Evolutionary conservation across 2,113 vertebrate species (phyloP), one percentile per base, ranked within the genome.

Genomic region (Chunga burmeisteri): DNA sequence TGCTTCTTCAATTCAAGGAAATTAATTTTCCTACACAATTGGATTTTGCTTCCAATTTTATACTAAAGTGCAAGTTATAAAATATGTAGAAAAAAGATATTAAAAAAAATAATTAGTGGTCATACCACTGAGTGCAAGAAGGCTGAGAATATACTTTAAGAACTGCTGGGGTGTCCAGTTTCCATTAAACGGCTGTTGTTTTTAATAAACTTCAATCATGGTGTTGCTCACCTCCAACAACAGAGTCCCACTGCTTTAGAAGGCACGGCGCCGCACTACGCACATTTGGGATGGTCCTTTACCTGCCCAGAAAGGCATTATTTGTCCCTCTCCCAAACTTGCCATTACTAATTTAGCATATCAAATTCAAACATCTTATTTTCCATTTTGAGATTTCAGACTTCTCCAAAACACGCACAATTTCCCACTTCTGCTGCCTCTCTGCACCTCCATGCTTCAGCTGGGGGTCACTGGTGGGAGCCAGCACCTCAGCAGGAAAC

Each of bases 31-130:
- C 58, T 62, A 66, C 81, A 94, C 94, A 90, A 97, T 90, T 93
- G 90, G 91, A 96, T 95, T 96, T 96, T 90, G 74, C 75, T 94
- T 96, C 95, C 92, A 88, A 96, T 95, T 88, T 88, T 70, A 90
- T 55, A 77, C 47, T 91, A 49, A 97, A 95, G 94, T 11, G 6
- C 42, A 71, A 71, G 55, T 93, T 88, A 95, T 90, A 91, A 96
- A 95, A 95, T 83, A 87, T 44, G 67, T 55, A 88, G 70, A 14
- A 90, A 88, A 94, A 72, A 79, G 74, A 89, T 91, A 91, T 91
- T 91, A 81, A 92, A 95, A 86, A 86, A 93, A 93, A 94, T 75
- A 89, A 94, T 95, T 91, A 89, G 87, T 8, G 5, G 70, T 49
- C 74, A 53, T 7, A 55, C 11, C 22, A 17, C 11, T 11, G 30